A percentile compares a stretch with the other conserved stretches of the same genome.
Evolutionary conservation across 2,113 vertebrate species (phyloP).

Genomic region (Chionodraco myersi): DNA sequence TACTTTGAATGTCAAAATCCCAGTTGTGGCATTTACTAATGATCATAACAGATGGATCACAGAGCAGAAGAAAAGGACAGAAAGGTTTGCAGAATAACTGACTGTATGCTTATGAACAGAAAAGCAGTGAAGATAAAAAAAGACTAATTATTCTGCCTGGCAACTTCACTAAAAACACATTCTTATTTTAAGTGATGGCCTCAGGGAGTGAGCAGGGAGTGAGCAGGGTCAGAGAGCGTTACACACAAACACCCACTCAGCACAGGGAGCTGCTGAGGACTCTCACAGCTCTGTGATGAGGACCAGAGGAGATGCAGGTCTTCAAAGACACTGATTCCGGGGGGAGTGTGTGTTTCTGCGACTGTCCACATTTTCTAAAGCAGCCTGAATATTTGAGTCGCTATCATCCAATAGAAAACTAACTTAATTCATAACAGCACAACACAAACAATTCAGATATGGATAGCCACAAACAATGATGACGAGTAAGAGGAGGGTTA

Average conservation of each 20-base stretch:
- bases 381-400: too few relatives aligned
- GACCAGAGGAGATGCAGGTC: slow-evolving; percentile 24
- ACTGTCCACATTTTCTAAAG: too few relatives aligned
- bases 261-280: slow-evolving; percentile 26
- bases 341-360: not conserved
- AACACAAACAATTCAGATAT: not conserved
- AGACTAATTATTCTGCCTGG: slow-evolving; percentile 39
- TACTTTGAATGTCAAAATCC: not conserved
- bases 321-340: slow-evolving; percentile 18
- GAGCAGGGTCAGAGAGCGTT: slow-evolving; percentile 26
- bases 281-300: slow-evolving; percentile 14
- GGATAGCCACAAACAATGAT: not conserved
- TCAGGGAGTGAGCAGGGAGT: slow-evolving; percentile 15
- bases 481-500: not conserved
- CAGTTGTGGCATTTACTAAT: not conserved
- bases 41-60: slow-evolving; percentile 3
- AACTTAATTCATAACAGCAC: not conserved
- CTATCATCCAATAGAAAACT: not conserved
- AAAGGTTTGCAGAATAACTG: not conserved
- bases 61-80: not conserved
- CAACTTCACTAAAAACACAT: slow-evolving; percentile 49
- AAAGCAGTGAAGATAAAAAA: slow-evolving; percentile 45
- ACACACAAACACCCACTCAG: slow-evolving; percentile 52
- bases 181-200: slow-evolving; percentile 55
- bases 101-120: slow-evolving; percentile 12